Base-by-base conservation (phyloP, 2,888 invertebrate genomes). In the Hyppa rectilinea region DNA sequence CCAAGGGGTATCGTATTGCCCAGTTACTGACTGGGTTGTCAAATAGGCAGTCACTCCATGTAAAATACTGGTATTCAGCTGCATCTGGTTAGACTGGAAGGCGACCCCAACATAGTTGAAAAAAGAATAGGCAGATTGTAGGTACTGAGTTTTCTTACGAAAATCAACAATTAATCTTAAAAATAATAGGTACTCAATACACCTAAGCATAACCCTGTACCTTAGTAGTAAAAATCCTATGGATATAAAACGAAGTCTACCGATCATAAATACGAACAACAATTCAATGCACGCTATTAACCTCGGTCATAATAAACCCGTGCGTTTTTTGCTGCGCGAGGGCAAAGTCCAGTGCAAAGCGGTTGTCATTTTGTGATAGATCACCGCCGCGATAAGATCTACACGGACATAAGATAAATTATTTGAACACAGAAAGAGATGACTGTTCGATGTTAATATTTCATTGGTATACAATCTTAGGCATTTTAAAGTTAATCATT, bases 321-420 rank as follows among this genome's bases (percentile, higher is more conserved):
- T 26, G 49, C 38, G 29, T 63, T 79, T 76, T 71, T 82, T 76
- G 17, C 58, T 68, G 53, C n/a, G 50, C 43, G 12, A 38, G 70
- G 5, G 36, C 63, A 85, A 80, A 85, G 81, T 81, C 82, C 74
- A 81, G 3, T 58, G 62, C 75, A 66, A 63, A 80, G 34, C 47
- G 65, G 74, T 71, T 81, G 70, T 80, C 77, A 68, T 52, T 61
- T 60, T 34, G 47, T 83, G 82, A 87, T 71, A 77, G 81, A 87
- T 88, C 78, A 81, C 69, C 63, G 20, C 45, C 50, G 55, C 68
- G 89, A 89, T 89, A 88, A 87, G 74, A 85, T 81, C 73, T 76
- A 49, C 47, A 69, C 47, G 53, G 47, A 64, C 55, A 47, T 62
- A 70, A 75, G 72, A 83, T 71, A 74, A 75, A 72, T 79, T 75